Evolutionary conservation across 2,797 vertebrate genomes (phyloP).

Genomic region (Gadopsis bispinosus): DNA sequence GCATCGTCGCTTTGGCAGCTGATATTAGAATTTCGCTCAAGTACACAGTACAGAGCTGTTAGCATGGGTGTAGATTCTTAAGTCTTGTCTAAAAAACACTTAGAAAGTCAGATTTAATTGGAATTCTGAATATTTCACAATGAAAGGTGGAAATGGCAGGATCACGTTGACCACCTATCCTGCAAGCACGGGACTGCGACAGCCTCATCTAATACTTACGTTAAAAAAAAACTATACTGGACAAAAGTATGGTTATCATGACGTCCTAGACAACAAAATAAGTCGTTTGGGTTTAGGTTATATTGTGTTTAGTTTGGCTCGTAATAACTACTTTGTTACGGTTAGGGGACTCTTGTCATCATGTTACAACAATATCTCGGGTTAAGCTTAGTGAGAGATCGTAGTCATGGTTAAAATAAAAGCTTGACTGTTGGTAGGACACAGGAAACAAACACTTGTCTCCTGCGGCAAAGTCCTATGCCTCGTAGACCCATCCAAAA

Average conservation of each 20-base stretch:
- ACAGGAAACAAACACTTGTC: neutral
- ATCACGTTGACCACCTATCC: neutral
- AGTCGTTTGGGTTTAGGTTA: neutral
- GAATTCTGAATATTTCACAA: neutral
- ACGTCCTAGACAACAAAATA: neutral
- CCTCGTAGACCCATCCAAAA: neutral
- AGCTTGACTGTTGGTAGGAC: neutral
- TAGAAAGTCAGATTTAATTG: neutral
- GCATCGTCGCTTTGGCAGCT: neutral
- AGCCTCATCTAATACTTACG: neutral
- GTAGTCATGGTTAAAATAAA: neutral
- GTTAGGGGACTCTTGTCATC: neutral
- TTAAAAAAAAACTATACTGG: neutral
- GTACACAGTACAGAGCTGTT: too few relatives aligned
- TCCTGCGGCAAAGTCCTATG: neutral
- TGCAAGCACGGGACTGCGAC: neutral
- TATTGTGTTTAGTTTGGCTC: neutral
- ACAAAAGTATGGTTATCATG: neutral
- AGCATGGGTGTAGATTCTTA: neutral
- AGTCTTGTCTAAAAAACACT: neutral
- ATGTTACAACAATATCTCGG: too few relatives aligned
- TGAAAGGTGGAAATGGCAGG: neutral
- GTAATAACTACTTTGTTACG: neutral
- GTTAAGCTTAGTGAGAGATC: neutral
- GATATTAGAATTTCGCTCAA: neutral